Evolutionary conservation across 2,797 vertebrate species (phyloP).

Genomic region (Myotis myotis): DNA sequence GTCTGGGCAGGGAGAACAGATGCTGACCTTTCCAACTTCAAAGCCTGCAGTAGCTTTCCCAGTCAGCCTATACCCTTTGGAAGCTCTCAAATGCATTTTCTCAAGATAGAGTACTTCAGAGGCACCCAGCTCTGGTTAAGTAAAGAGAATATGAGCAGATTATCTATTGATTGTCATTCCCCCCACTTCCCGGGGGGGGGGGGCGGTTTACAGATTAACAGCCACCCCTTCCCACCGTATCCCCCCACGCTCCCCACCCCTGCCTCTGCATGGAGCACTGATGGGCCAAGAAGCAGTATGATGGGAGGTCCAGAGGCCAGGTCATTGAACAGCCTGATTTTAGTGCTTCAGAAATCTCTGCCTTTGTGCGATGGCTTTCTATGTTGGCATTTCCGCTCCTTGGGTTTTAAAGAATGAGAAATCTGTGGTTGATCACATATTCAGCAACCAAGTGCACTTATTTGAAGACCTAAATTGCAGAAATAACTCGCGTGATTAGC

Average conservation of each 20-base stretch:
- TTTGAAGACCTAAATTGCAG: slow-evolving; percentile 69
- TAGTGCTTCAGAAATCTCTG: not conserved
- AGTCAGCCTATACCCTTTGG: not conserved
- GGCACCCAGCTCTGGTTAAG: slow-evolving; percentile 45
- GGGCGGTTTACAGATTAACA: not conserved
- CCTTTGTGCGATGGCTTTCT: not conserved
- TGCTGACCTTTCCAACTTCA: not conserved
- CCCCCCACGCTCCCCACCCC: not conserved
- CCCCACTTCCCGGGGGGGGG: not conserved
- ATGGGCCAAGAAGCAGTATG: not conserved
- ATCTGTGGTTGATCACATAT: slow-evolving; percentile 51
- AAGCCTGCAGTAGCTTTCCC: not conserved
- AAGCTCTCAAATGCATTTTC: slow-evolving; percentile 19
- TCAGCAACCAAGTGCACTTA: slow-evolving; percentile 74
- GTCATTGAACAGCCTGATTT: not conserved
- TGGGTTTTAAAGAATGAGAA: slow-evolving; percentile 69
- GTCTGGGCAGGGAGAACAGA: not conserved
- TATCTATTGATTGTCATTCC: slow-evolving; percentile 47
- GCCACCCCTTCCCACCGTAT: not conserved
- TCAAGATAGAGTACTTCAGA: slow-evolving; percentile 12
- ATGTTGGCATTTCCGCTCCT: slow-evolving; percentile 45
- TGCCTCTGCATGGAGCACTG: not conserved
- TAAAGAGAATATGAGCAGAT: slow-evolving; percentile 44
- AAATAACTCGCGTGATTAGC: slow-evolving; percentile 61
- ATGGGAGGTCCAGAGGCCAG: not conserved